Percentiles rank a stretch among this genome's conserved stretches.
These are phyloP conservation scores for Bubo scandiacus DNA, from an alignment of 2,113 vertebrate species.

Conservation along the genomic window DNA sequence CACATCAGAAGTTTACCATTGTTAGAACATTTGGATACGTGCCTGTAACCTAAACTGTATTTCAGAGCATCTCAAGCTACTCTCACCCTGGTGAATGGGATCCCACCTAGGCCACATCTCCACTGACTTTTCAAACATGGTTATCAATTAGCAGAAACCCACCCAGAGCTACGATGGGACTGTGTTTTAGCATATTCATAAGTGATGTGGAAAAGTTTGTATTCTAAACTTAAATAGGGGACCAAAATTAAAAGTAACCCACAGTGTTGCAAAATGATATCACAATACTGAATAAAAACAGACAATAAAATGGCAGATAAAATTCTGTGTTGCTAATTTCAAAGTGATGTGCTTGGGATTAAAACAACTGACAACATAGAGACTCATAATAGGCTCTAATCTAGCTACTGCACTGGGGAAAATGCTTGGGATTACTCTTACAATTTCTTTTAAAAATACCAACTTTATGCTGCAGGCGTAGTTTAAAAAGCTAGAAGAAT, in stretches of 20 bases:
- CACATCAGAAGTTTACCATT: background rate
- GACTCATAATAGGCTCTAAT: too few relatives aligned
- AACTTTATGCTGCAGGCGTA: background rate
- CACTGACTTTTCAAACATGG: background rate
- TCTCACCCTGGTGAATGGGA: background rate
- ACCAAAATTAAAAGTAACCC: background rate
- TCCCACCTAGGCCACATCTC: background rate
- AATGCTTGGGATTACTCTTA: background rate
- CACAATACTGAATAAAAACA: background rate
- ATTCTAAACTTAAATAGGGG: background rate
- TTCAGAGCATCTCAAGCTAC: background rate
- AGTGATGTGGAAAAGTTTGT: background rate
- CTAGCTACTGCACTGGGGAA: background rate
- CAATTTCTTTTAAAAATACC: background rate
- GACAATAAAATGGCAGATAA: background rate
- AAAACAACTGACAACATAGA: background rate
- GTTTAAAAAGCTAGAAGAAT: background rate
- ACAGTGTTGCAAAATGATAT: background rate
- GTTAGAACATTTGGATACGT: background rate
- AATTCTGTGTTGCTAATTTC: background rate
- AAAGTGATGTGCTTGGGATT: background rate
- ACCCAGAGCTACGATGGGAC: background rate
- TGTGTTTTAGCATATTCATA: background rate
- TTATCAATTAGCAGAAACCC: background rate
- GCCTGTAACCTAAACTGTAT: background rate